Percentiles rank a stretch among this genome's conserved stretches.
These are phyloP conservation scores for Drosophila helvetica DNA, from an alignment of 2,888 invertebrate genomes.

Conservation along the genomic window DNA sequence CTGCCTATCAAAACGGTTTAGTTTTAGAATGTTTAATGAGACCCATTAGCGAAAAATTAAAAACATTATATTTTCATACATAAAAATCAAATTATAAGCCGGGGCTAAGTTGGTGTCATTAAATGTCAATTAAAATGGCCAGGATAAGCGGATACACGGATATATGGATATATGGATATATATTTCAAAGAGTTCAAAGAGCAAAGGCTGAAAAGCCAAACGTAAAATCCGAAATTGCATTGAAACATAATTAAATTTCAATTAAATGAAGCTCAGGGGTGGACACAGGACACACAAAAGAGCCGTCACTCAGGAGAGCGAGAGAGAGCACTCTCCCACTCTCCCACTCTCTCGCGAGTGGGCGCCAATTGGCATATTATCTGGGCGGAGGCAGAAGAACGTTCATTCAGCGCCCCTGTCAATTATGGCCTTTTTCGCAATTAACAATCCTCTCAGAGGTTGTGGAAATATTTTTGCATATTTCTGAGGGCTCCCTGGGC, in stretches of 20 bases:
- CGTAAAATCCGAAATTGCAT: constrained; percentile 30
- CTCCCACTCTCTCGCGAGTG: background rate
- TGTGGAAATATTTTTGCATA: constrained; percentile 48
- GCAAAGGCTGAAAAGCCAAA: constrained; percentile 29
- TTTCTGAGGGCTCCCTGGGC: constrained; percentile 9
- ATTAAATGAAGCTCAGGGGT: constrained; percentile 54
- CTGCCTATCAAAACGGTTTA: background rate
- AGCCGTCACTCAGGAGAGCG: constrained; percentile 11
- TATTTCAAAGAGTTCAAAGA: constrained; percentile 38
- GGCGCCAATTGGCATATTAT: constrained; percentile 53
- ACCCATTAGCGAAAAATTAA: background rate
- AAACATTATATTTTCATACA: background rate
- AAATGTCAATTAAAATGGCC: constrained; percentile 68
- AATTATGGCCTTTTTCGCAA: constrained; percentile 73
- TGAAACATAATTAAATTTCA: constrained; percentile 74
- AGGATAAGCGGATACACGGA: constrained; percentile 43
- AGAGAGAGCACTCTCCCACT: too few species aligned
- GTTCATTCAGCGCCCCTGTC: constrained; percentile 55
- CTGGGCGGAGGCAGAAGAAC: constrained; percentile 39
- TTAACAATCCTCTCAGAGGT: constrained; percentile 54
- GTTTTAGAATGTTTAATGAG: background rate
- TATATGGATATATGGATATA: constrained; percentile 64
- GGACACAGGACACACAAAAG: constrained; percentile 53
- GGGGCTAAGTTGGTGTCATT: constrained; percentile 56
- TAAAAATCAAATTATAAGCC: constrained; percentile 41